Base-by-base conservation (phyloP, 1,140 invertebrate genomes). In the Bombus sylvicola region DNA sequence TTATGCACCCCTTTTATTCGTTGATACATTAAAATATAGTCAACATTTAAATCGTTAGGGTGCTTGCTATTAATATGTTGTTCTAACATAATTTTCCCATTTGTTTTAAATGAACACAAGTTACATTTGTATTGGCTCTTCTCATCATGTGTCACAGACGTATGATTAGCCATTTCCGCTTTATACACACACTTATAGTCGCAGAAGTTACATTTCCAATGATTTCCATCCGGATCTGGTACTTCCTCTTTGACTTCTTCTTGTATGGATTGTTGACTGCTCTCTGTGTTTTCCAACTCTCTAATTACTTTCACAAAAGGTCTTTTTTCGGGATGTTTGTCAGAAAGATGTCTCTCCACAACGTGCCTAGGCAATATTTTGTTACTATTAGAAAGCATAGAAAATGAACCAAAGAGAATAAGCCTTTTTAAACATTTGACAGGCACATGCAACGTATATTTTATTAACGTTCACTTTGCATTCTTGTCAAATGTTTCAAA, bases 171-270 rank as follows among this genome's bases (percentile, higher is more conserved):
- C 76, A 97, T 96, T 68, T 97, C 96, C 0, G 94, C 94, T 62
- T 97, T 96, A 1, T 96, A 96, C 37, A 96, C 93, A 81, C 96
- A 96, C 66, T 96, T 96, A 79, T 96, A 96, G 41, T 96, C 95
- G 83, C 97, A 98, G 25, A 97, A 89, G 72, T 96, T 96, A 91
- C 97, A 97, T 68, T 96, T 96, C 97, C 97, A 98, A 3, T 96
- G 95, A 87, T 97, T 97, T 5, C 93, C 93, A 53, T 94, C 94
- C 1, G 89, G 91, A 82, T 95, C 93, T 0, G 91, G 87, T 6
- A 90, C 53, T n/a, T 92, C 91, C 15, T 92, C 85, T 18, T 93
- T 88, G 5, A 91, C 81, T 18, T 92, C 88, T 69, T 88, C 84
- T 57, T 62, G 74, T 2, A 91, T 6, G 0, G 89, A 43, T 43